Conservation (phyloP, 2,888 invertebrate species). For the Drosophila atroscutellata region DNA sequence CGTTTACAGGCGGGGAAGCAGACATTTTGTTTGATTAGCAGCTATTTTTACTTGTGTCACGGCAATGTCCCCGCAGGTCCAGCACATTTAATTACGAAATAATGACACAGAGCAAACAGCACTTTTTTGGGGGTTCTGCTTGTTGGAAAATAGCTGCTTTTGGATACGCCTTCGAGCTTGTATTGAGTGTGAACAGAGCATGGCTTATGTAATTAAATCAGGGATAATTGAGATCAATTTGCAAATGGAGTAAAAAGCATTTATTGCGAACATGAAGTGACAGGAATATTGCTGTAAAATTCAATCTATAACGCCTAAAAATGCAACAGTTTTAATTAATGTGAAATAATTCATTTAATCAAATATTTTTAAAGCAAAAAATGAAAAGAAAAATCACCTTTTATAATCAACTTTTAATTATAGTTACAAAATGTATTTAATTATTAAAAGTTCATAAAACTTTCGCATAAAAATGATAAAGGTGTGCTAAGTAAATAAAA, state of each 20-base stretch:
- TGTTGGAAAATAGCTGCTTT: constrained; percentile 23
- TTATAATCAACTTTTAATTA: not conserved
- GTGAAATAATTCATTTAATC: not conserved
- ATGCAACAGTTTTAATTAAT: constrained; percentile 10
- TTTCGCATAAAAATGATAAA: not conserved
- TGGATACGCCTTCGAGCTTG: constrained; percentile 14
- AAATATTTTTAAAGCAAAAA: not conserved
- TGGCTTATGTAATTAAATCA: constrained; percentile 45
- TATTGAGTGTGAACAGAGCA: constrained; percentile 45
- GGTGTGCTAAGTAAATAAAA: not conserved
- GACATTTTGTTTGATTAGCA: constrained; percentile 70
- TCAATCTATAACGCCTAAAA: not conserved
- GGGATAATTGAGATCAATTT: not conserved
- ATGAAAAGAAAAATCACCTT: not conserved
- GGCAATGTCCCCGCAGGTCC: constrained; percentile 31
- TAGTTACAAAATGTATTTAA: not conserved
- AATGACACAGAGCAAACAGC: constrained; percentile 68
- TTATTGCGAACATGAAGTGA: not conserved
- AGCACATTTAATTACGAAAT: constrained; percentile 69
- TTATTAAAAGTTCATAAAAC: not conserved
- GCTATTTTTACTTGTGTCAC: constrained; percentile 60
- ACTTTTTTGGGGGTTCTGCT: constrained; percentile 5
- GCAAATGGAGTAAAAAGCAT: not conserved
- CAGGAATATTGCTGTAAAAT: too few relatives aligned
- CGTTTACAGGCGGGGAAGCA: constrained; percentile 28